Evolutionary conservation across 1,140 invertebrate species (phyloP).

Genomic region (Leguminivora glycinivorella): DNA sequence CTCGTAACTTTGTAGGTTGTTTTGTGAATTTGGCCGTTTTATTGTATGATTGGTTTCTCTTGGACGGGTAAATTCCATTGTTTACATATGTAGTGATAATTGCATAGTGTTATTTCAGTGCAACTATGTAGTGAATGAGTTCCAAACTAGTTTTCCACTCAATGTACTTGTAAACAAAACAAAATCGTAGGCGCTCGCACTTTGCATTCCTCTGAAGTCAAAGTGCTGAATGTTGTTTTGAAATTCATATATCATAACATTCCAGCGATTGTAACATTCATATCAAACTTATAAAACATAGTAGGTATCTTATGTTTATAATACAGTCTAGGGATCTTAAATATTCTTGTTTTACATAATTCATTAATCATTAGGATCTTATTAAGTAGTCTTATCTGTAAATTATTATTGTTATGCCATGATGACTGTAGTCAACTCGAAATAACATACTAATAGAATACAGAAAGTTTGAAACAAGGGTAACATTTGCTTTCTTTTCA

Average conservation of each 20-base stretch:
- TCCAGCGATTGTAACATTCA: too few relatives aligned
- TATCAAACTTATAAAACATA: neutral
- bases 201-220: neutral
- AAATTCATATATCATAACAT: neutral
- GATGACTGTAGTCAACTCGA: too few relatives aligned
- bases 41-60: neutral
- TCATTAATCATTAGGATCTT: too few relatives aligned
- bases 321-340: too few relatives aligned
- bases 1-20: neutral
- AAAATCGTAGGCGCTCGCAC: neutral
- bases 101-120: neutral
- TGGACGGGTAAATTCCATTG: conserved; percentile 9
- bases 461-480: too few relatives aligned
- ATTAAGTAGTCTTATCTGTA: too few relatives aligned
- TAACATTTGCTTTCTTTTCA: too few relatives aligned
- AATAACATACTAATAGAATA: too few relatives aligned
- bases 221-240: neutral
- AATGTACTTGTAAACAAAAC: neutral
- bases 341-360: too few relatives aligned
- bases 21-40: neutral
- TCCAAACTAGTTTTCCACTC: neutral
- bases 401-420: too few relatives aligned
- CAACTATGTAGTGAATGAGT: neutral
- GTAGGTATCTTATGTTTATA: neutral
- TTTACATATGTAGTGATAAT: neutral